These are phyloP conservation scores for Beaufortia kweichowensis DNA, from an alignment of 2,113 vertebrate species.

Conservation along the genomic window DNA sequence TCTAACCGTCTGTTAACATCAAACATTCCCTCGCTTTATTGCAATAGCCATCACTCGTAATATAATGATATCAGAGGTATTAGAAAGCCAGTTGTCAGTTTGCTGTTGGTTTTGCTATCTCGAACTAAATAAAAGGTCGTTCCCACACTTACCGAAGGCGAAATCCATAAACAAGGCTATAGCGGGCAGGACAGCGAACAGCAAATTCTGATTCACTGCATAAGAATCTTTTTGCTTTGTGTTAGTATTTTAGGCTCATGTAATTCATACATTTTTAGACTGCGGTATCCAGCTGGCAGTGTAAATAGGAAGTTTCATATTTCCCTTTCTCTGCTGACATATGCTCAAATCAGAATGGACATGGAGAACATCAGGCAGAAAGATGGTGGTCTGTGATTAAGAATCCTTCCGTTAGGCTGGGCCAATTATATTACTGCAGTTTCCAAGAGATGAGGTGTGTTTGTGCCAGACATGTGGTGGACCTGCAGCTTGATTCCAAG, in stretches of 20 bases:
- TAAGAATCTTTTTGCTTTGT: background rate
- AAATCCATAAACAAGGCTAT: background rate
- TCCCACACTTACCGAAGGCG: background rate
- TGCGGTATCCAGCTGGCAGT: slow-evolving; percentile 4
- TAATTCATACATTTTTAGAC: background rate
- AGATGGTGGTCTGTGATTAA: slow-evolving; percentile 16
- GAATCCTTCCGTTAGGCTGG: slow-evolving; percentile 12
- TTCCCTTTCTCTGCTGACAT: slow-evolving; percentile 11
- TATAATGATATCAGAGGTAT: background rate
- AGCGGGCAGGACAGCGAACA: slow-evolving; percentile 14
- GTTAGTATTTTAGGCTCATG: background rate
- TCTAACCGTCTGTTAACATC: background rate
- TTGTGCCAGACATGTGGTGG: slow-evolving; percentile 29
- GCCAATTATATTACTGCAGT: slow-evolving; percentile 12
- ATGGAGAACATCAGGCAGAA: slow-evolving; percentile 26
- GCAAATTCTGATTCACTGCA: background rate
- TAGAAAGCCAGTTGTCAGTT: slow-evolving; percentile 11
- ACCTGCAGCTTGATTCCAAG: slow-evolving; percentile 15
- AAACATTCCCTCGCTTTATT: slow-evolving; percentile 19
- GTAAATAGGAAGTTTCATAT: background rate
- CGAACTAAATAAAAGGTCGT: background rate
- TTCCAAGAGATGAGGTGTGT: slow-evolving; percentile 17
- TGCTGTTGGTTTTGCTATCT: slow-evolving; percentile 10
- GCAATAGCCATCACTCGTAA: slow-evolving; percentile 1
- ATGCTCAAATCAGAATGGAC: slow-evolving; percentile 22